A percentile compares a stretch with the other conserved stretches of the same genome.
Conservation (phyloP, 1,140 invertebrate genomes). For the Caenorhabditis elegans region WBcel235 BX284603.4:6491501-6492000, state of each 20-base stretch:
- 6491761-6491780: not conserved
- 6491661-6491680: not conserved
- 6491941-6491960: too few relatives aligned
- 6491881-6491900: not conserved
- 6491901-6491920: not conserved
- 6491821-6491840: not conserved
- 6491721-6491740: not conserved
- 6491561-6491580: not conserved
- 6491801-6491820: not conserved
- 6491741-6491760: conserved; percentile 3
- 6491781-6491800: not conserved
- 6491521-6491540: not conserved
- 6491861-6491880: not conserved
- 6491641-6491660: not conserved
- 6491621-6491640: not conserved
- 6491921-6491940: too few relatives aligned
- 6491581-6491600: too few relatives aligned
- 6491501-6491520: not conserved
- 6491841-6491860: not conserved
- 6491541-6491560: not conserved
- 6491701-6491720: not conserved
- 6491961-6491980: too few relatives aligned
- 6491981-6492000: too few relatives aligned
- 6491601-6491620: not conserved
- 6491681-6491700: not conserved